Evolutionary conservation across 2,113 vertebrate genomes (phyloP).

Genomic region (Bubo blakistoni): DNA sequence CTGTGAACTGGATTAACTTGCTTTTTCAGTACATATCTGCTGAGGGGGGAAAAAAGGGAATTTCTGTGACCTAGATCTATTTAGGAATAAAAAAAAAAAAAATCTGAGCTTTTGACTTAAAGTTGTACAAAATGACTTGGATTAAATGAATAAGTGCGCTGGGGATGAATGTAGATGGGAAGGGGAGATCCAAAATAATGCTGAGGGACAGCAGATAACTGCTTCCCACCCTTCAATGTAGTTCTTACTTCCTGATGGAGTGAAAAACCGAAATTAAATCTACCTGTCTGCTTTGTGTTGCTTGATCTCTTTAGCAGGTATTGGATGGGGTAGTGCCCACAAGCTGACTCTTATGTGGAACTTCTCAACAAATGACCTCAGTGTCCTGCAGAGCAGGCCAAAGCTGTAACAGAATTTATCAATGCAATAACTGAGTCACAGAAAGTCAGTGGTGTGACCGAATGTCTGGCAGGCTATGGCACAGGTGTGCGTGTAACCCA

Average conservation of each 20-base stretch:
- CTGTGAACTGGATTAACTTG: neutral
- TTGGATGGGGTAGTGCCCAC: neutral
- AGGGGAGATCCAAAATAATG: neutral
- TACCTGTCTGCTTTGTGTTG: neutral
- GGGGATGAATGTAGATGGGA: neutral
- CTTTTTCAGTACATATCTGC: neutral
- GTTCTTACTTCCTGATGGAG: neutral
- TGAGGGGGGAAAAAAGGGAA: neutral
- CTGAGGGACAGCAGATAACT: neutral
- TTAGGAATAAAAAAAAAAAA: neutral
- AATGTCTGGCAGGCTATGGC: neutral
- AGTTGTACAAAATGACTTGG: neutral
- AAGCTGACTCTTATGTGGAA: fast-evolving
- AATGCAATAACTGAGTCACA: neutral
- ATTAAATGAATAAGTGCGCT: neutral
- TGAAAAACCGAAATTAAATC: neutral
- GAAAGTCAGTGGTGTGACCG: neutral
- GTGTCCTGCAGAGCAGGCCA: neutral
- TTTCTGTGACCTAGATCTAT: neutral
- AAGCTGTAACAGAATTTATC: neutral
- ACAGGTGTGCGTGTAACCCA: too few relatives aligned
- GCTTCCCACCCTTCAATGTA: neutral
- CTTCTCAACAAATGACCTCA: neutral
- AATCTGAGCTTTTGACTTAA: neutral
- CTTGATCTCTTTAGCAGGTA: neutral